Evolutionary conservation across 1,140 invertebrate genomes (phyloP).

Genomic region (Diabrotica virgifera): DNA sequence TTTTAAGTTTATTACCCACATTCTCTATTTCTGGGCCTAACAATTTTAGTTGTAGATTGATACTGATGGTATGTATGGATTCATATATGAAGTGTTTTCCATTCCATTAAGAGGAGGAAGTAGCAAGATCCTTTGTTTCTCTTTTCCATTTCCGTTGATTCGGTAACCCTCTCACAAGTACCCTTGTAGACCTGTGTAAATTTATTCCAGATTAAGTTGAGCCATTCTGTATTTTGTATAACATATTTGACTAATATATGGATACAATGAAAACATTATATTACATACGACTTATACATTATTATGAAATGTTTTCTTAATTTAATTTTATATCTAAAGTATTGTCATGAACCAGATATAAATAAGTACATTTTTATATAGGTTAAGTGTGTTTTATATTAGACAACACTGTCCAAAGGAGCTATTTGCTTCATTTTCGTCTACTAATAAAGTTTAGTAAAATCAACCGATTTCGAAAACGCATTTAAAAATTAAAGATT

Average conservation of each 20-base stretch:
- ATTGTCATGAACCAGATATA: constrained; percentile 48
- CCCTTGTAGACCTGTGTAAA: no score
- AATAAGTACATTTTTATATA: constrained; percentile 26
- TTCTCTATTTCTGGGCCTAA: no score
- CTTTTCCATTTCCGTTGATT: no score
- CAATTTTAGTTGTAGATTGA: no score
- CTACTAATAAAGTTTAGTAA: not conserved
- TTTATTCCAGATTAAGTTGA: no score
- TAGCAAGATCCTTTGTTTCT: no score
- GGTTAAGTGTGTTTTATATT: constrained; percentile 26
- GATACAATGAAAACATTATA: constrained; percentile 19
- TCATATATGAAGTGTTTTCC: no score
- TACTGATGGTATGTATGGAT: no score
- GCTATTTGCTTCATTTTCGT: not conserved
- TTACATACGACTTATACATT: constrained; percentile 32
- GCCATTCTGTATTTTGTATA: no score
- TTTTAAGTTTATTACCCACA: no score
- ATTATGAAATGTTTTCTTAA: constrained; percentile 42
- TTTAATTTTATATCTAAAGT: constrained; percentile 46
- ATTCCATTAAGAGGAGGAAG: no score
- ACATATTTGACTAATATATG: not conserved
- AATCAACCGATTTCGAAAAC: constrained; percentile 8
- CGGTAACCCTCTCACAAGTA: no score
- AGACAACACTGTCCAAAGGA: constrained; percentile 9
- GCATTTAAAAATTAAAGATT: constrained; percentile 16